These are phyloP conservation scores for Eristalis arbustorum DNA, from an alignment of 2,888 invertebrate species.

Conservation along the genomic window DNA sequence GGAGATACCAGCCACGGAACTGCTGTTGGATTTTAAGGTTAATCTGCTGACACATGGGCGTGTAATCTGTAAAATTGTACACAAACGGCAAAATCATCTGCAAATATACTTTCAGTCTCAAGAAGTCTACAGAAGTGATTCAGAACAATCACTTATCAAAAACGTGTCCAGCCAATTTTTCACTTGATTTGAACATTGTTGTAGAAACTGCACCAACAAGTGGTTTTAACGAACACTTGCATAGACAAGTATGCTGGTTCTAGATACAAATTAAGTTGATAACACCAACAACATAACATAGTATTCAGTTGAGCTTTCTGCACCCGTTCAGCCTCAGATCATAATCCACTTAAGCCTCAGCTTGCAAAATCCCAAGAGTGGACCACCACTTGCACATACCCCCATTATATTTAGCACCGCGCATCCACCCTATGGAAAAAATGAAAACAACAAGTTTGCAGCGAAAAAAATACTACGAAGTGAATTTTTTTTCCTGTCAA, in stretches of 20 bases:
- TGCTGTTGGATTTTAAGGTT: too few relatives aligned
- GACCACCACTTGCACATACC: background rate
- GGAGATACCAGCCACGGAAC: too few relatives aligned
- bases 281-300: background rate
- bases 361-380: background rate
- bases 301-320: background rate
- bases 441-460: conserved; percentile 58
- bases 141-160: too few relatives aligned
- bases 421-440: conserved; percentile 15
- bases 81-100: too few relatives aligned
- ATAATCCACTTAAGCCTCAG: background rate
- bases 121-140: too few relatives aligned
- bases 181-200: background rate
- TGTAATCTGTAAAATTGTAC: too few relatives aligned
- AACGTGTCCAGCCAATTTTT: too few relatives aligned
- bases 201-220: background rate
- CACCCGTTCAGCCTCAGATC: background rate
- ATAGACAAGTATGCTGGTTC: too few relatives aligned
- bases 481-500: conserved; percentile 34
- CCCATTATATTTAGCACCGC: conserved; percentile 32
- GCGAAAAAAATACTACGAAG: conserved; percentile 19
- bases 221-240: background rate
- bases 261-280: background rate
- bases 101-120: too few relatives aligned
- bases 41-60: too few relatives aligned